These are phyloP conservation scores for Octonoba sinensis DNA, from an alignment of 2,888 invertebrate species.

Conservation along the genomic window DNA sequence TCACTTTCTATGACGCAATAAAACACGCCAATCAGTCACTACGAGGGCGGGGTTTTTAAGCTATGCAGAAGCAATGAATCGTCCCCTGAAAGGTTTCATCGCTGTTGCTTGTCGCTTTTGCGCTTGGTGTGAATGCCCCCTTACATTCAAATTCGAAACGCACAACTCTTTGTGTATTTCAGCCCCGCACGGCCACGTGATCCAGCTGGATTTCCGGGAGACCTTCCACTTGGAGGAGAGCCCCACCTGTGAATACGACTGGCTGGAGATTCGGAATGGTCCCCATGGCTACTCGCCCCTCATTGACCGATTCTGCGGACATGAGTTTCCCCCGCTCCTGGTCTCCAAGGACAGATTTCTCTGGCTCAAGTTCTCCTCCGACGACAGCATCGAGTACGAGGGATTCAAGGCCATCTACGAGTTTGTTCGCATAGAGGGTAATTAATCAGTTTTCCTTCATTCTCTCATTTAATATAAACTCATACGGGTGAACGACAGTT, in stretches of 20 bases:
- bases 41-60: too few species aligned
- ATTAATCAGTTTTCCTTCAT: conserved; percentile 67
- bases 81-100: too few species aligned
- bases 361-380: conserved; percentile 85
- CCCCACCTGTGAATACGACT: conserved; percentile 83
- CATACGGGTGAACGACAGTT: too few species aligned
- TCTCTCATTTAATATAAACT: too few species aligned
- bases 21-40: too few species aligned
- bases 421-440: conserved; percentile 76
- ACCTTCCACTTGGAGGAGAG: conserved; percentile 81
- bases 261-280: conserved; percentile 85
- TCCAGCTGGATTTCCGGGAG: conserved; percentile 85
- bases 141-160: background rate
- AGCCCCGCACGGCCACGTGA: conserved; percentile 72
- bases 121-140: too few species aligned
- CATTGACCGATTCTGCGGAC: conserved; percentile 81
- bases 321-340: conserved; percentile 80
- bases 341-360: conserved; percentile 81
- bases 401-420: conserved; percentile 85
- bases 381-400: conserved; percentile 83
- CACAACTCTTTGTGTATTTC: background rate
- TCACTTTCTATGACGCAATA: too few species aligned
- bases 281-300: conserved; percentile 81
- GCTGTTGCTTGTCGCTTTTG: too few species aligned
- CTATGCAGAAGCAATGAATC: too few species aligned